A percentile compares a stretch with the other conserved stretches of the same genome.
Evolutionary conservation across 1,140 invertebrate species (phyloP).

Genomic region (Brachionus koreanus): DNA sequence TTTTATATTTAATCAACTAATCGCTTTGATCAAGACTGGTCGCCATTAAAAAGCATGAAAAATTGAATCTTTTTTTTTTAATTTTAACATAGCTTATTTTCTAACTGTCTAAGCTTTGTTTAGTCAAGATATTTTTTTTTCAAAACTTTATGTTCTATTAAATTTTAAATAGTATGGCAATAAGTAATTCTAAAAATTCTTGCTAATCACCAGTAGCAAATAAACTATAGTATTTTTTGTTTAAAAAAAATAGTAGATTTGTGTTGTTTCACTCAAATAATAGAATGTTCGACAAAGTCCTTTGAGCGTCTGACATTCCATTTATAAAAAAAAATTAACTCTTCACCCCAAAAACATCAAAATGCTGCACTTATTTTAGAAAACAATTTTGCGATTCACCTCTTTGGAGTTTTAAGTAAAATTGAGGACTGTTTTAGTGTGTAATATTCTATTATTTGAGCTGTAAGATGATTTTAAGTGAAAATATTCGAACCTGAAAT

Average conservation of each 20-base stretch:
- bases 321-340: too few relatives aligned
- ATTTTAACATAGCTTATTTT: neutral
- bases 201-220: neutral
- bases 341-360: too few relatives aligned
- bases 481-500: neutral
- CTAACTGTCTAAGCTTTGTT: neutral
- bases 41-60: neutral
- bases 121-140: neutral
- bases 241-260: neutral
- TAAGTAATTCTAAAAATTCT: neutral
- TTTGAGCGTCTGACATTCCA: too few relatives aligned
- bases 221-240: neutral
- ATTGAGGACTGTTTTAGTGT: neutral
- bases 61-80: neutral
- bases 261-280: neutral
- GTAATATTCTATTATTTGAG: neutral
- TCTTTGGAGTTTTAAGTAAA: too few relatives aligned
- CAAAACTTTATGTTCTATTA: neutral
- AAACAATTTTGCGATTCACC: too few relatives aligned
- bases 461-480: neutral
- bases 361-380: too few relatives aligned
- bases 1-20: neutral
- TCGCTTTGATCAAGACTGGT: neutral
- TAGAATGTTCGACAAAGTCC: neutral
- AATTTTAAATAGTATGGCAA: neutral